Evolutionary conservation across 2,888 invertebrate genomes (phyloP), one percentile per base, ranked within the genome.

Genomic region (Dendrolimus pini): DNA sequence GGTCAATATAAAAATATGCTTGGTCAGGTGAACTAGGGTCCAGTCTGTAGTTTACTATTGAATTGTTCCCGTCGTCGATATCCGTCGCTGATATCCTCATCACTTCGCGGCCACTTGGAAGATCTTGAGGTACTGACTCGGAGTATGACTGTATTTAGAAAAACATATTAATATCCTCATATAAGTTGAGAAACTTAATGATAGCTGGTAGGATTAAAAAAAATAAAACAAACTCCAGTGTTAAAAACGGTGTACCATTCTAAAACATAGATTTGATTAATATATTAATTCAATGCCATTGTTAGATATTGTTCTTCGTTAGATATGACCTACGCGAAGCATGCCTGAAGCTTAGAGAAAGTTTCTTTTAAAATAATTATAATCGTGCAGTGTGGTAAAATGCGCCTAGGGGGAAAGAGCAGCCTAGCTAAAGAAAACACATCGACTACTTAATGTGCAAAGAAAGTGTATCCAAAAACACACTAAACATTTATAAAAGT

Each of bases 71-170:
- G 75, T 97, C 96, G 76, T 98, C 98, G 66, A 96, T 95, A 82
- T 97, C 98, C 42, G 97, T 97, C 13, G 98, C 97, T 61, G 97
- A 97, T 78, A 98, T 96, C 78, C 96, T 92, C 95, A 97, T 96
- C 62, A 97, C 96, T 77, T 95, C 95, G 58, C 93, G 89, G 13
- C 92, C 93, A 61, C 93, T 92, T 61, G 92, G 90, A 69, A 94
- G 91, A 84, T 97, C 97, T 91, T 95, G 95, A 58, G 96, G 95
- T 68, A 97, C 95, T 62, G 95, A 95, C 83, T 96, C 96, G 75
- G 89, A 87, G 80, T 91, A 91, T 56, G 89, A 87, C 91, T 91
- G 84, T 71, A 70, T 67, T 75, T 64, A 72, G 61, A 74, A 69
- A 67, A 62, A 62, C 10, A 59, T 59, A 52, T 70, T 64, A 70